Base-by-base conservation (phyloP, 2,888 invertebrate species). In the Dugesia japonica region DNA sequence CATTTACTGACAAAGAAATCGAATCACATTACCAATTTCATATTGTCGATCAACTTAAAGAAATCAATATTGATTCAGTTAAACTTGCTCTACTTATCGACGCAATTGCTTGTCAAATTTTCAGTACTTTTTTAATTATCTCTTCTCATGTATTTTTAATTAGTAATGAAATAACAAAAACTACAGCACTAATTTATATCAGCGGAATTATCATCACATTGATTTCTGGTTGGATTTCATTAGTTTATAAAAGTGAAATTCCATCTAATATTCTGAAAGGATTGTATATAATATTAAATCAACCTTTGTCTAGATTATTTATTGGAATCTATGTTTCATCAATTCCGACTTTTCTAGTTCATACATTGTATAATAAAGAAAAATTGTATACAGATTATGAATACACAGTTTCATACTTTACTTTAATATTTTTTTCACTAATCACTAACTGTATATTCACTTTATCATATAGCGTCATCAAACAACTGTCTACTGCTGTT, bases 1-100 rank as follows among this genome's bases (percentile, higher is more conserved):
- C 26, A 4, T 75, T 75, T 26, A 75, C 26, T 4, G 42, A 42
- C 15, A 20, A 42, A 1, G 75, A 75, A 71, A 42, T 75, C 13
- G 75, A 75, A 71, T 71, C 38, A 7, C 56, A 42, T 27, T 75
- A 23, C 27, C 26, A 71, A n/a, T 31, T 28, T 15, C 27, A 72
- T 23, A 13, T 26, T 4, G 15, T 7, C 7, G 72, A 72, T n/a
- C 28, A 72, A 13, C 4, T 72, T 4, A 27, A 23, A 23, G 28
- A 27, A 31, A 72, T 72, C 4, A 27, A 28, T n/a, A 31, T 72
- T 28, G 72, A 72, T 23, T 72, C 72, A 7, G 72, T 72, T 1
- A 72, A 72, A 31, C 1, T 72, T 15, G 72, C 72, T 1, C n/a
- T 31, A 28, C 23, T 72, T 4, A 7, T 72, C n/a, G 72, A 72